phyloP scores from a whole-genome alignment of 1,140 invertebrate genomes.

The Danaus melanippus region DNA sequence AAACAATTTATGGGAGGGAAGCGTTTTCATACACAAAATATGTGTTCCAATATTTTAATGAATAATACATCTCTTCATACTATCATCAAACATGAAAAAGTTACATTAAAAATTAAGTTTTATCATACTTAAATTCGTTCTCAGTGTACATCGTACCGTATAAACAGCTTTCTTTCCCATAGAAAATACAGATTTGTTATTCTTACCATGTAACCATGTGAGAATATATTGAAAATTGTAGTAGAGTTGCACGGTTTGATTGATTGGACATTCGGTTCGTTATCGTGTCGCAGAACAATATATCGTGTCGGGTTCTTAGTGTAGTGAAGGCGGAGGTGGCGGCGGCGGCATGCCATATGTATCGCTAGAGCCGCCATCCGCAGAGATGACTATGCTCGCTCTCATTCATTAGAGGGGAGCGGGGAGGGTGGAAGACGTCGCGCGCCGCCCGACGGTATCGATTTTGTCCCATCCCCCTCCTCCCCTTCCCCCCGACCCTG shows the following conservation, averaged over 20 bases:
- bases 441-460: conserved; percentile 66
- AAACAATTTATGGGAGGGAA: conserved; percentile 3
- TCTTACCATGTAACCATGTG: background rate
- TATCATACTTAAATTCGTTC: too few species aligned
- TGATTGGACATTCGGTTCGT: conserved; percentile 31
- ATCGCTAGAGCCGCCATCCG: conserved; percentile 57
- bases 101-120: too few species aligned
- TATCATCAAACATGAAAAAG: too few species aligned
- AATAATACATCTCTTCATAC: too few species aligned
- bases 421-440: conserved; percentile 55
- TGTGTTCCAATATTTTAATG: too few species aligned
- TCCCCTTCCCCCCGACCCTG: conserved; percentile 45
- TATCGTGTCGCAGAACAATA: conserved; percentile 44
- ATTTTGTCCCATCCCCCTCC: conserved; percentile 65
- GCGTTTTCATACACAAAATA: background rate
- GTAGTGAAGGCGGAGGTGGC: conserved; percentile 33
- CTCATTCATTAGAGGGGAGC: conserved; percentile 67
- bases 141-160: too few species aligned
- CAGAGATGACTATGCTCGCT: conserved; percentile 66
- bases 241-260: conserved; percentile 35
- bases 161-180: too few species aligned
- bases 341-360: conserved; percentile 36
- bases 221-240: conserved; percentile 22
- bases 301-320: conserved; percentile 31
- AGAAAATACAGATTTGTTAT: too few species aligned